Base-by-base conservation (phyloP, 1,140 invertebrate genomes). In the Gryon sp. region DNA sequence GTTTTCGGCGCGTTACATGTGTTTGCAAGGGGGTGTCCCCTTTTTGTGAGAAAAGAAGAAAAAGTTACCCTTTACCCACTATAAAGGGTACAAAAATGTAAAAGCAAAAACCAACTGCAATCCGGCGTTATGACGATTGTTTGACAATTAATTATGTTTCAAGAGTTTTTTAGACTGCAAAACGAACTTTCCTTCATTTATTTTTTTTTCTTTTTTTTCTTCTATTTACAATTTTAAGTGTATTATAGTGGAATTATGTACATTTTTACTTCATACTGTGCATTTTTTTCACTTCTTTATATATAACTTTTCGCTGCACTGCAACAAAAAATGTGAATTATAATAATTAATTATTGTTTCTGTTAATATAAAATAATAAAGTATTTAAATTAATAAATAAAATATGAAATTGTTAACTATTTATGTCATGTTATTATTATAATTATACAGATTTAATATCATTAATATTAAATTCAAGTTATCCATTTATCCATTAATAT, bases 221-320 rank as follows among this genome's bases (percentile, higher is more conserved):
- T 48, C 32, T 40, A 22, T 22, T 43, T 8, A 50, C 45, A 40
- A 40, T 11, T 59, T 43, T 46, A 46, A 55, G n/a, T 38, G n/a
- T n/a, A n/a, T n/a, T 28, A 48, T 12, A 36, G 22, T 63, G 34
- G 4, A 26, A 18, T 30, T 38, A 16, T 53, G 26, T 63, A 52
- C 19, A 24, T 46, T 26, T 62, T 15, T 14, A 19, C 60, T 77
- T 72, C 12, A 91, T 81, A 81, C 93, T 93, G 66, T 90, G 90
- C 34, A 94, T 88, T 85, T 91, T 93, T 84, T 91, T 94, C 62
- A 84, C 87, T 78, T 94, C 93, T 66, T 88, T 90, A 73, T 94
- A 94, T 0, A 94, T 55, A 11, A 89, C 89, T 19, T 89, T 83
- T 68, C 89, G 52, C 89, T 91, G 91, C 73, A 93, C 93, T 93